These are phyloP conservation scores for Motacilla tschutschensis DNA, from an alignment of 2,113 vertebrate species.

Conservation along the genomic window DNA sequence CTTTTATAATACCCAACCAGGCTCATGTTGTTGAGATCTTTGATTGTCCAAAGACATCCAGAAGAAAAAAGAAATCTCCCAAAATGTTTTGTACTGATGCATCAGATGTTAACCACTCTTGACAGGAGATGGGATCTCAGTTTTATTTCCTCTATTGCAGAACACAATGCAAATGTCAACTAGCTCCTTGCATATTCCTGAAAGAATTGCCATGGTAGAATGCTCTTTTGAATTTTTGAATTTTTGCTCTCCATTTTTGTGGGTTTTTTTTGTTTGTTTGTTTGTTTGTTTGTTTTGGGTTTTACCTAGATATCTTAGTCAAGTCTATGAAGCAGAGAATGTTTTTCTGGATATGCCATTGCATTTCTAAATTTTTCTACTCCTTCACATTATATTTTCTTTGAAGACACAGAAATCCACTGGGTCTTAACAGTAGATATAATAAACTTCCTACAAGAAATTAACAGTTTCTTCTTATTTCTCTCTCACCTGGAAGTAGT, in stretches of 20 bases:
- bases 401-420: neutral
- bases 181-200: neutral
- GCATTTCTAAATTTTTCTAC: neutral
- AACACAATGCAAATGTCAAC: neutral
- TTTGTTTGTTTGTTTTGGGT: accelerated
- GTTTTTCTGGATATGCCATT: neutral
- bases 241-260: neutral
- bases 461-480: neutral
- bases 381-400: neutral
- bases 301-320: neutral
- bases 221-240: neutral
- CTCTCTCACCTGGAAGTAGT: neutral
- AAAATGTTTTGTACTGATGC: neutral
- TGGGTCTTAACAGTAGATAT: neutral
- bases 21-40: neutral
- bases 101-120: neutral
- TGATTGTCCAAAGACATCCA: neutral
- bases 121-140: neutral
- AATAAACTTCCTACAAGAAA: neutral
- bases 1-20: neutral
- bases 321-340: neutral
- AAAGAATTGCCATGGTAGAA: neutral
- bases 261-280: no score
- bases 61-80: neutral
- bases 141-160: neutral